phyloP scores from a whole-genome alignment of 2,888 invertebrate species.

The Thysanoteuthis rhombus region DNA sequence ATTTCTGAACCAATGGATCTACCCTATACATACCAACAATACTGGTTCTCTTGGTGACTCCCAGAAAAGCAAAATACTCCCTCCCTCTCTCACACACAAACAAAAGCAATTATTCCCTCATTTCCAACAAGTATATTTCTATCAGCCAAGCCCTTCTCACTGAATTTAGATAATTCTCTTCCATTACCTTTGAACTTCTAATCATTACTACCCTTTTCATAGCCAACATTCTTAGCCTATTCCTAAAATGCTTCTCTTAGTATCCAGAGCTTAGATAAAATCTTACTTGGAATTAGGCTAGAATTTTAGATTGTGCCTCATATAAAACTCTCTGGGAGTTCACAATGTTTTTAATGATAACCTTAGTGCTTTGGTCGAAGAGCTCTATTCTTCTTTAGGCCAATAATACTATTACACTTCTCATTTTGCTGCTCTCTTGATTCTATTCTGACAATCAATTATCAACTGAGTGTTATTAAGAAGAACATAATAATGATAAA shows the following conservation, averaged over 20 bases:
- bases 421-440: background rate
- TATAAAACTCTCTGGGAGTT: background rate
- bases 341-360: background rate
- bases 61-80: background rate
- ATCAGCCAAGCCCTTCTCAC: background rate
- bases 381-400: no score
- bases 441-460: background rate
- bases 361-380: background rate
- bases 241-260: background rate
- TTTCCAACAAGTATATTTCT: background rate
- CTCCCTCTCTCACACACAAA: background rate
- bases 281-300: background rate
- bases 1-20: background rate
- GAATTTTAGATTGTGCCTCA: conserved; percentile 12
- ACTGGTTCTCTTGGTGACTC: background rate
- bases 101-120: background rate
- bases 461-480: no score
- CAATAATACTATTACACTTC: background rate
- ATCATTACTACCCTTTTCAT: background rate
- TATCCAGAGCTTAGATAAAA: background rate
- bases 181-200: background rate
- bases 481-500: background rate
- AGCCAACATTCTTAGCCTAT: background rate
- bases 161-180: background rate
- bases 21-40: background rate